Evolutionary conservation across 1,140 invertebrate genomes (phyloP).

Genomic region (Papilio polytes): DNA sequence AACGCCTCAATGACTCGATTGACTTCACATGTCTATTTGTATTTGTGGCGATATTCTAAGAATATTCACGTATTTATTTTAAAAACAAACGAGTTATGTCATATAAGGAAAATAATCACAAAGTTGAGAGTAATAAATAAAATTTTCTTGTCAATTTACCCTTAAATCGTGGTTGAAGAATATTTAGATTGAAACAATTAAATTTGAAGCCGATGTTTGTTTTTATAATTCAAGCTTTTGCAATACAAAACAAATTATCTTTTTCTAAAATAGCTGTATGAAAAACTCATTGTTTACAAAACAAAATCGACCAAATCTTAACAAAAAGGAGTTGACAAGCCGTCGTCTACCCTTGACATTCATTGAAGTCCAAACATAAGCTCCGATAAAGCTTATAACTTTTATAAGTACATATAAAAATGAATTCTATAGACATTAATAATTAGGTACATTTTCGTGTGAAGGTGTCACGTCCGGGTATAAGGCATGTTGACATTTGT

Average conservation of each 20-base stretch:
- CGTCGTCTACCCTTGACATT: conserved; percentile 63
- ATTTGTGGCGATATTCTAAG: neutral
- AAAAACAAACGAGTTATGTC: too few relatives aligned
- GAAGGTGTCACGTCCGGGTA: conserved; percentile 1
- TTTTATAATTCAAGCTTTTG: too few relatives aligned
- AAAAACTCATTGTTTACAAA: conserved; percentile 4
- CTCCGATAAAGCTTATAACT: conserved; percentile 40
- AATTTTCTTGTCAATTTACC: too few relatives aligned
- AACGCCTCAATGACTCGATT: neutral
- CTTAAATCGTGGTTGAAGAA: too few relatives aligned
- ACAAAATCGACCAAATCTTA: neutral
- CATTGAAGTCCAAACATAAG: conserved; percentile 48
- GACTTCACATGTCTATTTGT: neutral
- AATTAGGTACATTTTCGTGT: neutral
- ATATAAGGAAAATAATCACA: too few relatives aligned
- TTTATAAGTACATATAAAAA: neutral
- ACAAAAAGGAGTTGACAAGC: conserved; percentile 24
- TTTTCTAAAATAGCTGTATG: neutral
- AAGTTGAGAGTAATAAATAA: too few relatives aligned
- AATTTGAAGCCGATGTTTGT: too few relatives aligned
- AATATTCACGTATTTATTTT: too few relatives aligned
- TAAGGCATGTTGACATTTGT: conserved; percentile 4
- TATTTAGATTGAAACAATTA: too few relatives aligned
- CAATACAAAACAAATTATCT: too few relatives aligned
- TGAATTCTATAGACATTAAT: neutral